Evolutionary conservation across 2,797 vertebrate genomes (phyloP), one percentile per base, ranked within the genome.

Genomic region (Spheniscus humboldti): DNA sequence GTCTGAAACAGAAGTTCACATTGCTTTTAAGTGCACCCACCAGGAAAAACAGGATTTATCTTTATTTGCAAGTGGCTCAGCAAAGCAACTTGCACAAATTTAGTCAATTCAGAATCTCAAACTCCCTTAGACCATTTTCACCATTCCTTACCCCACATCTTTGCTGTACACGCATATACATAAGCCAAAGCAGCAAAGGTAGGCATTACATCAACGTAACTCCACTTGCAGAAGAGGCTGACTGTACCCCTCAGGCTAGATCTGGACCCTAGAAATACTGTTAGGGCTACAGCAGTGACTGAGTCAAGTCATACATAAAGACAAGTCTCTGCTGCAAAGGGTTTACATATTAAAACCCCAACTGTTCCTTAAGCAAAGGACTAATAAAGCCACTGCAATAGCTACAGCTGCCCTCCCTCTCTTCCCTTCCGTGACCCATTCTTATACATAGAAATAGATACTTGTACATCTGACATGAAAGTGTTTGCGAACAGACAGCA

Each of bases 131-230:
- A 28, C 22, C 19, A 33, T 37, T 64, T 45, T 7, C 67, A 41
- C 24, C 53, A 6, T 2, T 31, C 80, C 53, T 37, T 4, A 55
- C 41, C 13, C 9, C 37, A 6, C 11, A 43, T 18, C 62, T 47
- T 11, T 8, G 9, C 59, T 30, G 55, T 35, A 50, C 52, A 37
- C 7, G 1, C 24, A 11, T 13, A 30, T 1, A 9, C 0, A 1
- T 15, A 52, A 43, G 22, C 9, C 60, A 33, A 24, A 68, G 55
- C 50, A 45, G 37, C 47, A 13, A 7, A 43, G 35, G 64, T 37
- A 52, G 63, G 35, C 9, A 8, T 3, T 27, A 15, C 6, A 52
- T 20, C 50, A 17, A 1, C 0, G 5, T 8, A 47, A 22, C 39
- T 35, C 18, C 66, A 11, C 28, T 13, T 43, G 74, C 56, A 45